Base-by-base conservation (phyloP, 2,888 invertebrate species). In the Anorthoa munda region DNA sequence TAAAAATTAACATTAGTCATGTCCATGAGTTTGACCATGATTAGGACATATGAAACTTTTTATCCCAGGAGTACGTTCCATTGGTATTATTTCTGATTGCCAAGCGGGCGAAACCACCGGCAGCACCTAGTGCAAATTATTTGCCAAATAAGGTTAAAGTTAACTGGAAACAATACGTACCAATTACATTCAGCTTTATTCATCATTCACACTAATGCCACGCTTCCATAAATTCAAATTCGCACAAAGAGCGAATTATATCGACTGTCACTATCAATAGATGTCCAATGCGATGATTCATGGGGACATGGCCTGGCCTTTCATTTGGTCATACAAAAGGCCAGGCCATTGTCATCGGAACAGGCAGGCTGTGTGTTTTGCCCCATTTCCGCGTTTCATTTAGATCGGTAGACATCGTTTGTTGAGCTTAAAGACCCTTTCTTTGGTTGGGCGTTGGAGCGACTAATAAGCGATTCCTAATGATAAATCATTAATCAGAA, bases 321-420 rank as follows among this genome's bases (percentile, higher is more conserved):
- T 75, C 51, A 75, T 48, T n/a, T 55, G 58, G 48, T n/a, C 13
- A 65, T 66, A 31, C 60, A 80, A 31, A 31, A 51, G 31, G 55
- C n/a, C 46, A 5, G 21, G 55, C 81, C 21, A 66, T 79, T 81
- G 69, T 81, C 65, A 60, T 26, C 31, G 9, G 26, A 18, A 60
- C 39, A 60, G 26, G 11, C 11, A 18, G 60, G 26, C 76, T 61
- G 51, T 68, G 50, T 73, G 18, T 60, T 51, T 65, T 39, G 51
- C 3, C n/a, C 31, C 45, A 26, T 7, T 60, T 48, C 21, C 55
- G 2, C 48, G 21, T 60, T 68, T 67, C 31, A 81, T 75, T 55
- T 67, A 12, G 56, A 63, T 23, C 66, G 21, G 63, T 58, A 17
- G n/a, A 59, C 26, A 61, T 23, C 63, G 63, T 64, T 60, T 55